These are phyloP conservation scores for Brachystomella parvula DNA, from an alignment of 1,140 invertebrate species.

Conservation along the genomic window DNA sequence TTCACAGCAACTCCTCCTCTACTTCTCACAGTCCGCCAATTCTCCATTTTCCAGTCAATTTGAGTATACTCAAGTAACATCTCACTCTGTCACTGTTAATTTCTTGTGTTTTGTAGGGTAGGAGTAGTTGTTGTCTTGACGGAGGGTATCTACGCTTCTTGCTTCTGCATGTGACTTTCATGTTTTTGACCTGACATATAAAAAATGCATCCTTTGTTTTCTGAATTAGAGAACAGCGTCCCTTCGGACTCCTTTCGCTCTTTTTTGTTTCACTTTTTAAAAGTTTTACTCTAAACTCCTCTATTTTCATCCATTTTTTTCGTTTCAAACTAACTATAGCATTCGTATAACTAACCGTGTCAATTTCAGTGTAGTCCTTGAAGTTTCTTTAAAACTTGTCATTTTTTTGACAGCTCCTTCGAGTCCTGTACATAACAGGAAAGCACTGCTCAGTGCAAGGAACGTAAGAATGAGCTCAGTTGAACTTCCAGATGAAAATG, in stretches of 20 bases:
- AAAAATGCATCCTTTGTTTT: too few relatives aligned
- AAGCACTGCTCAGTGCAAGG: slow-evolving; percentile 60
- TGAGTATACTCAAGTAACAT: slow-evolving; percentile 30
- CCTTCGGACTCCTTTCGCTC: background rate
- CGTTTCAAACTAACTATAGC: background rate
- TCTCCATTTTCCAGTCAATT: slow-evolving; percentile 36
- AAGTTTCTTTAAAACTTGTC: slow-evolving; percentile 11
- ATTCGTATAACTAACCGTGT: background rate
- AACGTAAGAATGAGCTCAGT: slow-evolving; percentile 83
- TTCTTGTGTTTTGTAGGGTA: background rate
- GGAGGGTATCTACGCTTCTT: too few relatives aligned
- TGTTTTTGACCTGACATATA: too few relatives aligned
- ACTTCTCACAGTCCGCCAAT: slow-evolving; percentile 12
- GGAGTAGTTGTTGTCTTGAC: background rate
- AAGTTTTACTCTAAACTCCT: background rate
- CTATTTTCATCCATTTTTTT: background rate
- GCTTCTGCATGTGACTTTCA: too few relatives aligned
- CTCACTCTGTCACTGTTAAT: background rate
- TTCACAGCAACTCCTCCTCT: slow-evolving; percentile 27
- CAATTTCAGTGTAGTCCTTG: background rate
- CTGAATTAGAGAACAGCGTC: too few relatives aligned
- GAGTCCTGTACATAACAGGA: slow-evolving; percentile 72
- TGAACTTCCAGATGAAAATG: slow-evolving; percentile 81
- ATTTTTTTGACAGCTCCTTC: slow-evolving; percentile 60
- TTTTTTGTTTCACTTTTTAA: background rate